Evolutionary conservation across 2,113 vertebrate genomes (phyloP), one percentile per base, ranked within the genome.

Genomic region (Chlamydotis undulata): DNA sequence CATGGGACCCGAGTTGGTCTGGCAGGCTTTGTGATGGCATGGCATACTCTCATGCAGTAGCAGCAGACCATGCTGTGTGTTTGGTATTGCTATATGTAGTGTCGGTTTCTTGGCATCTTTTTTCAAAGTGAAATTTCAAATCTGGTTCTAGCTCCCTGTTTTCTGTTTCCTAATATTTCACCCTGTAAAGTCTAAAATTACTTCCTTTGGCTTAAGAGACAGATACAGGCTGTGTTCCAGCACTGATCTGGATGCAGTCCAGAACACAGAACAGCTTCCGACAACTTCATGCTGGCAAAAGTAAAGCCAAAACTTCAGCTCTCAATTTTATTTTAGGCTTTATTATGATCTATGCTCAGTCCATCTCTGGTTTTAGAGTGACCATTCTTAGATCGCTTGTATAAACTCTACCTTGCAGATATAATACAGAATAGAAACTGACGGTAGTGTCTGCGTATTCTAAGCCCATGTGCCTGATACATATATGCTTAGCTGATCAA

Each of bases 31-130:
- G 5, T 47, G 61, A 15, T 11, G 35, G 8, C 14, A 8, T 31
- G 23, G 33, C 29, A 78, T 28, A 12, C 12, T 29, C 17, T 63
- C 2, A 1, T 14, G 35, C 0, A 0, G 8, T 9, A 41, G 19
- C 63, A 43, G 79, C 37, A 37, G 37, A 37, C 37, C 37, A 37
- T 37, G 37, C 45, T 57, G 17, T 79, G 3, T 0, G 0, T 39
- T 50, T 57, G 25, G 37, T 76, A 29, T 29, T 71, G 47, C 28
- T 0, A 0, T 80, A 22, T 0, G 0, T 22, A 14, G 24, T 67
- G 28, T 80, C 2, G 11, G 19, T 41, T 82, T 79, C 76, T 81
- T 93, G 65, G 26, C 8, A 41, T 69, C 50, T 37, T 80, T 41
- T 87, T 73, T 47, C 59, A 65, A 83, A 80, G 39, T 39, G 49